These are phyloP conservation scores for Carduelis carduelis DNA, from an alignment of 2,797 vertebrate species.

Conservation along the genomic window DNA sequence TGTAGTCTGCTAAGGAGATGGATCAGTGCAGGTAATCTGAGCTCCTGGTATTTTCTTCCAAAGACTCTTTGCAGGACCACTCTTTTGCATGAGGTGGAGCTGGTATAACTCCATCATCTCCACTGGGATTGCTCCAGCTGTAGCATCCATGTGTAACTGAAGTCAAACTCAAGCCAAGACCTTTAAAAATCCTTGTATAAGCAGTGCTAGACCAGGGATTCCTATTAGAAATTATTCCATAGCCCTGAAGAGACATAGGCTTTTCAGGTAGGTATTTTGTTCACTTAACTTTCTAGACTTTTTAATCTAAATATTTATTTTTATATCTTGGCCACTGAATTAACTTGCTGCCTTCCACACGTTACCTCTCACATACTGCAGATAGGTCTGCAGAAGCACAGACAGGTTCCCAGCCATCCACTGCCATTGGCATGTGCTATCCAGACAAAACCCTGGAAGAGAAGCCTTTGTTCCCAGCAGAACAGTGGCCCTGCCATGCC, in stretches of 20 bases:
- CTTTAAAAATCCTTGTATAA: background rate
- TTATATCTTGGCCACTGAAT: background rate
- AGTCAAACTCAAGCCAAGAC: background rate
- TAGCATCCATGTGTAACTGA: background rate
- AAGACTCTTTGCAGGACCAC: background rate
- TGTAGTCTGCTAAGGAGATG: background rate
- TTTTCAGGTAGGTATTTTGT: background rate
- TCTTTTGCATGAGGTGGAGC: background rate
- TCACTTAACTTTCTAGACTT: background rate
- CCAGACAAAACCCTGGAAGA: background rate
- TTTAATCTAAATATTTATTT: background rate
- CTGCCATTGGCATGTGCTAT: background rate
- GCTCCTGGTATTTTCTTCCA: background rate
- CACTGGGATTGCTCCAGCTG: background rate
- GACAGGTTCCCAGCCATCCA: background rate
- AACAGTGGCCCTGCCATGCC: background rate
- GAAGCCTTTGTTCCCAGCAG: background rate
- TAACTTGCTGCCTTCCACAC: background rate
- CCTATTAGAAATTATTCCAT: background rate
- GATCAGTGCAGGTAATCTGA: background rate
- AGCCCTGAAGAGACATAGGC: background rate
- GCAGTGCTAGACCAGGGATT: background rate
- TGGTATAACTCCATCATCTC: background rate
- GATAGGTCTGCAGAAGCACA: background rate
- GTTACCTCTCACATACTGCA: fast-evolving